These are phyloP conservation scores for Aphaenogaster ashmeadi DNA, from an alignment of 1,140 invertebrate species.

Conservation along the genomic window DNA sequence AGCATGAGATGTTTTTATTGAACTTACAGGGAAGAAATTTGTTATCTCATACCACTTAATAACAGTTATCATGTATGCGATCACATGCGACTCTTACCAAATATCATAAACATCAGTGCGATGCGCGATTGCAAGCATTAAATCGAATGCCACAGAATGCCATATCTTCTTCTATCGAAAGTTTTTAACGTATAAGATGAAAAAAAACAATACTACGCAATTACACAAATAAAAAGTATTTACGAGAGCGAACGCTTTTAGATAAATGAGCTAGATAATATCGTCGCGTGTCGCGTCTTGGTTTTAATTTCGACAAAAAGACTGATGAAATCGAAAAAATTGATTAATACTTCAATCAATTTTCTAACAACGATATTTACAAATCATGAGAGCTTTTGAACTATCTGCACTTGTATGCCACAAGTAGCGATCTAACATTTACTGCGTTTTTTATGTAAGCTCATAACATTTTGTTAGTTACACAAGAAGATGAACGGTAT, in stretches of 20 bases:
- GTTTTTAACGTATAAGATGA: neutral
- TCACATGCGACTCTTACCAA: neutral
- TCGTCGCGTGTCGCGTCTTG: neutral
- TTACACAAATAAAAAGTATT: constrained; percentile 51
- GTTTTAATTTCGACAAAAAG: constrained; percentile 21
- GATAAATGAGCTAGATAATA: neutral
- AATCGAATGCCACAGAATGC: neutral
- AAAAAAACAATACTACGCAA: neutral
- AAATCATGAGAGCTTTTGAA: neutral
- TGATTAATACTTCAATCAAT: neutral
- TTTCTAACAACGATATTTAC: constrained; percentile 1
- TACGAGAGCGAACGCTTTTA: constrained; percentile 43
- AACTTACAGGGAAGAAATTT: neutral
- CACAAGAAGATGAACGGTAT: neutral
- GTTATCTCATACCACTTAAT: constrained; percentile 10
- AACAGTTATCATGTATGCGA: neutral
- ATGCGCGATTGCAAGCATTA: neutral
- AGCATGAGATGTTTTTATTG: neutral
- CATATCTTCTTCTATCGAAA: neutral
- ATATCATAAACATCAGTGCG: neutral
- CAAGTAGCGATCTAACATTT: neutral
- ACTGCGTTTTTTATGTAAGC: neutral
- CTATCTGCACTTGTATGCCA: neutral
- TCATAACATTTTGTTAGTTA: neutral
- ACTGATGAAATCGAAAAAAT: neutral